Percentiles rank a stretch among this genome's conserved stretches.
Conservation (phyloP, 2,888 invertebrate genomes). For the Aphodius granarius region DNA sequence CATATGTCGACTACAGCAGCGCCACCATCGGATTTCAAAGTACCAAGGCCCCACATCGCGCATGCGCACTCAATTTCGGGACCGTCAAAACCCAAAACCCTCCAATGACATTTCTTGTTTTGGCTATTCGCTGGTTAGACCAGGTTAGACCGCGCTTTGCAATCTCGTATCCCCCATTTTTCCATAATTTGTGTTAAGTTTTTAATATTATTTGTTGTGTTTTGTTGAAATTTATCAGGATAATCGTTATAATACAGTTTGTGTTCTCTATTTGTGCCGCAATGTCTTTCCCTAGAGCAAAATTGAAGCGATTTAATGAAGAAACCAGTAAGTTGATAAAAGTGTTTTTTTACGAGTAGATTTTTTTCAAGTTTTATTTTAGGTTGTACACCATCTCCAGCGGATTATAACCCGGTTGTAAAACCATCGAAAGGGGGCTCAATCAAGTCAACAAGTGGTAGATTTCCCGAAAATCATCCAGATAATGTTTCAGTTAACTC, state of each 20-base stretch:
- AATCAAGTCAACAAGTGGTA: conserved; percentile 49
- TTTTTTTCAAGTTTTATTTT: conserved; percentile 29
- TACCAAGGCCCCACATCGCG: too few species aligned
- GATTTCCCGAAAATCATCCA: conserved; percentile 28
- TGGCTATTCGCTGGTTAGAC: not conserved
- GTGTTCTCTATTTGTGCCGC: not conserved
- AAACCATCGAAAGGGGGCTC: conserved; percentile 41
- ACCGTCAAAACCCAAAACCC: too few species aligned
- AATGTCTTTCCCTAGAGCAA: conserved; percentile 62
- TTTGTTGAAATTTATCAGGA: not conserved
- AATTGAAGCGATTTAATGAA: conserved; percentile 60
- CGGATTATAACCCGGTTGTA: conserved; percentile 39
- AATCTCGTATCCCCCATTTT: not conserved
- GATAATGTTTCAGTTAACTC: conserved; percentile 37
- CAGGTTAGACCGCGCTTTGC: not conserved
- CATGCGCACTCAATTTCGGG: too few species aligned
- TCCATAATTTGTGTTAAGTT: not conserved
- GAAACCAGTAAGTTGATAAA: conserved; percentile 53
- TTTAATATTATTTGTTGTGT: not conserved
- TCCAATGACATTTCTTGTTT: too few species aligned
- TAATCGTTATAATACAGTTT: not conserved
- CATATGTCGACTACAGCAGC: too few species aligned
- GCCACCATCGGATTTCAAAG: too few species aligned
- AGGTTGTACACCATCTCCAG: conserved; percentile 58
- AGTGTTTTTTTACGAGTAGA: conserved; percentile 10